Percentiles rank a stretch among this genome's conserved stretches.
These are phyloP conservation scores for Gobio gobio DNA, from an alignment of 2,113 vertebrate species.

Conservation along the genomic window DNA sequence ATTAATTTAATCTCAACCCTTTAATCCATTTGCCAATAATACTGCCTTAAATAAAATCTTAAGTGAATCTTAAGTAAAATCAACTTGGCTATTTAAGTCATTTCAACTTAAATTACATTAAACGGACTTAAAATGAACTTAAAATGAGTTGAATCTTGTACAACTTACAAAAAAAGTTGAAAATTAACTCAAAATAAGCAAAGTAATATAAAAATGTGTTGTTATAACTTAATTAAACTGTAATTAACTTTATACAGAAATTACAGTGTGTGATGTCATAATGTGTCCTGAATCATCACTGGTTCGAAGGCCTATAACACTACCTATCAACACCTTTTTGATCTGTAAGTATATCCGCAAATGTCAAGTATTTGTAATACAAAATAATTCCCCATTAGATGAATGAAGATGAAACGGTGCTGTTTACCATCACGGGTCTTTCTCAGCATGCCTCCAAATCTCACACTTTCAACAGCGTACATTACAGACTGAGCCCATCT, in stretches of 20 bases:
- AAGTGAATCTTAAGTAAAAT: too few relatives aligned
- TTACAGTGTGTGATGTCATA: not conserved
- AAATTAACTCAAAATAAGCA: too few relatives aligned
- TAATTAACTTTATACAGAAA: not conserved
- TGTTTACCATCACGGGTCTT: not conserved
- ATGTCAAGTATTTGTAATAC: not conserved
- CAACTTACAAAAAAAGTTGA: too few relatives aligned
- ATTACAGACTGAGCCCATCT: constrained; percentile 38
- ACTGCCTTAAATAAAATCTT: too few relatives aligned
- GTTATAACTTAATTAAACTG: too few relatives aligned
- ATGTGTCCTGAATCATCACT: not conserved
- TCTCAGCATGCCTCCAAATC: constrained; percentile 36
- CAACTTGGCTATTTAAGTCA: too few relatives aligned
- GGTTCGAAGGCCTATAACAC: not conserved
- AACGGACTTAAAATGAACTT: too few relatives aligned
- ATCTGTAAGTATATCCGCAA: not conserved
- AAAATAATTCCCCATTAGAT: not conserved
- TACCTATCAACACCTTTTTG: not conserved
- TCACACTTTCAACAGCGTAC: not conserved
- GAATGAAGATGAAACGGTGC: constrained; percentile 23
- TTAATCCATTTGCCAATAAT: not conserved
- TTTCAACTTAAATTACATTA: too few relatives aligned
- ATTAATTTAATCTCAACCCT: not conserved
- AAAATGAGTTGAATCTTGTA: too few relatives aligned
- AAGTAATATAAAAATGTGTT: too few relatives aligned